Evolutionary conservation across 2,797 vertebrate genomes (phyloP).

Genomic region (Coreius guichenoti): DNA sequence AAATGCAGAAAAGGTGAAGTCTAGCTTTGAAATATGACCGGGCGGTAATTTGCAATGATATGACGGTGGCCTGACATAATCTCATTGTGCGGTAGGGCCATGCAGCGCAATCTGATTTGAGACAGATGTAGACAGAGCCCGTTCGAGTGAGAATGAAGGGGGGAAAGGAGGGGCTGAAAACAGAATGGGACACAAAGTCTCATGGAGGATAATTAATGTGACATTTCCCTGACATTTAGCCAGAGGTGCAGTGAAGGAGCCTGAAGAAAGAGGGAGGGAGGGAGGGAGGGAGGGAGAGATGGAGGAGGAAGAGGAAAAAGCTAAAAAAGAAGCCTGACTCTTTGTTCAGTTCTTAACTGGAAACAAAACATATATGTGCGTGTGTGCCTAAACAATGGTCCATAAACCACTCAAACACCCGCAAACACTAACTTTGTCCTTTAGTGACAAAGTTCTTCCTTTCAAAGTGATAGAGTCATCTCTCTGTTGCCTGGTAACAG

Average conservation of each 20-base stretch:
- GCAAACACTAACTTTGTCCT: conserved; percentile 49
- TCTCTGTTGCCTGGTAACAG: conserved; percentile 73
- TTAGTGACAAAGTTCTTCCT: conserved; percentile 33
- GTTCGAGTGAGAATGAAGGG: conserved; percentile 65
- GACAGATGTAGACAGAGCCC: conserved; percentile 65
- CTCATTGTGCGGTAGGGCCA: conserved; percentile 69
- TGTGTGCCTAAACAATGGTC: conserved; percentile 36
- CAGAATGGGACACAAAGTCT: conserved; percentile 64
- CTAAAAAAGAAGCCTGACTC: conserved; percentile 23
- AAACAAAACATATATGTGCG: background rate
- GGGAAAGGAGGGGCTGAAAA: conserved; percentile 48
- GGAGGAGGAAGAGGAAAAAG: conserved; percentile 27
- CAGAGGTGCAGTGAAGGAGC: conserved; percentile 71
- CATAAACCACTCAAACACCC: conserved; percentile 30
- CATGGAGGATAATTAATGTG: conserved; percentile 83
- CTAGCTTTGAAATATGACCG: conserved; percentile 48
- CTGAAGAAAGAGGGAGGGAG: conserved; percentile 65
- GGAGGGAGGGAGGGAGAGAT: conserved; percentile 54
- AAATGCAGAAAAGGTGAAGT: conserved; percentile 13
- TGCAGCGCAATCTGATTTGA: conserved; percentile 74
- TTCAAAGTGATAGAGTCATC: conserved; percentile 65
- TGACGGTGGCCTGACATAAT: conserved; percentile 68
- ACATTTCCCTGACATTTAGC: conserved; percentile 87
- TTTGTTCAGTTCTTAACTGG: background rate
- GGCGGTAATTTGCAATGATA: conserved; percentile 54